These are phyloP conservation scores for Euthynnus affinis DNA, from an alignment of 2,797 vertebrate genomes.

Conservation along the genomic window DNA sequence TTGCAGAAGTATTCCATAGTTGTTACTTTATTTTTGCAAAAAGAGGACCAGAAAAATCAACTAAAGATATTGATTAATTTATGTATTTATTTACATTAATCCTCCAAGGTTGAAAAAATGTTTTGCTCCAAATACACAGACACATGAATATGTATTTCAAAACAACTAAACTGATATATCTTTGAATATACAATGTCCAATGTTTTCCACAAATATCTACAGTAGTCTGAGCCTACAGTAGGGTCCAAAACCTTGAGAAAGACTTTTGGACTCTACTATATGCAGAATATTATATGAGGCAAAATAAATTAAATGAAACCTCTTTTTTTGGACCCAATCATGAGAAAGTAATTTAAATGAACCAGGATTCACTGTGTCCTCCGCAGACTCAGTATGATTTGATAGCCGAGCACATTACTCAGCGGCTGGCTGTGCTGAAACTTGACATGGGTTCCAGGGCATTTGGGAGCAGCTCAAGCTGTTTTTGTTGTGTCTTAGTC, in stretches of 20 bases:
- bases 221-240: too few relatives aligned
- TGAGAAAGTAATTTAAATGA: constrained; percentile 27
- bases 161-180: neutral
- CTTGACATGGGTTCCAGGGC: constrained; percentile 42
- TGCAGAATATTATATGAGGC: neutral
- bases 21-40: neutral
- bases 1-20: neutral
- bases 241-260: too few relatives aligned
- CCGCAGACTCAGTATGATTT: constrained; percentile 1
- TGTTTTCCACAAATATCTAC: neutral
- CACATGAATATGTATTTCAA: neutral
- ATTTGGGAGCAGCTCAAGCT: constrained; percentile 43
- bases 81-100: neutral
- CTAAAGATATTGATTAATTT: too few relatives aligned
- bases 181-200: neutral
- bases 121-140: neutral
- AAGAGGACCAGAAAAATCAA: too few relatives aligned
- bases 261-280: too few relatives aligned
- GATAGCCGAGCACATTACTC: constrained; percentile 37
- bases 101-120: neutral
- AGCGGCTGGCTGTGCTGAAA: constrained; percentile 34
- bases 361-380: neutral
- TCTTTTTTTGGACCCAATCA: constrained; percentile 1
- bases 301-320: constrained; percentile 6
- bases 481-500: constrained; percentile 60